Percentiles rank a stretch among this genome's conserved stretches.
Conservation (phyloP, 2,113 vertebrate genomes). For the Phrynocephalus versicolor region DNA sequence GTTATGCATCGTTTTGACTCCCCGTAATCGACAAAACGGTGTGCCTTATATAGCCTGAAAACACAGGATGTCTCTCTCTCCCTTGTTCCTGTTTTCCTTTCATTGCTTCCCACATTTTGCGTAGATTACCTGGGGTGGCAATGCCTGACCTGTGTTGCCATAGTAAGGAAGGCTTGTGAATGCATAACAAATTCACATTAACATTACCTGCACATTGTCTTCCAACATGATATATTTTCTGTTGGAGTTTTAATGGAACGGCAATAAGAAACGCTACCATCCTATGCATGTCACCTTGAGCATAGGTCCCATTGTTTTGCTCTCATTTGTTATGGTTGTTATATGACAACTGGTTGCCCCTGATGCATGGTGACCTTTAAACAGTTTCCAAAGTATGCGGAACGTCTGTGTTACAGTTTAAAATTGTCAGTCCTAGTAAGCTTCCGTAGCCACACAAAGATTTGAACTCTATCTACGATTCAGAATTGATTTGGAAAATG, state of each 20-base stretch:
- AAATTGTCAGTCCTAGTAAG: no score
- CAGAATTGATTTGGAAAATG: no score
- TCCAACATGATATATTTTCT: slow-evolving; percentile 39
- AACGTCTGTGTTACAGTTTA: no score
- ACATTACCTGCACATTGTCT: slow-evolving; percentile 51
- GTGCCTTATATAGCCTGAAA: slow-evolving; percentile 1
- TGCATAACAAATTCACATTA: slow-evolving; percentile 47
- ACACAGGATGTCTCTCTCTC: not conserved
- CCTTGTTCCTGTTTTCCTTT: not conserved
- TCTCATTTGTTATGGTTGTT: not conserved
- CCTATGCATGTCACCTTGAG: slow-evolving; percentile 12
- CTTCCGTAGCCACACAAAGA: no score
- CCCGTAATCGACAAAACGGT: slow-evolving; percentile 4
- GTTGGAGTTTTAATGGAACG: slow-evolving; percentile 48
- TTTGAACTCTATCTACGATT: no score
- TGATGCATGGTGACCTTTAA: no score
- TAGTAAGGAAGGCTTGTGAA: slow-evolving; percentile 39
- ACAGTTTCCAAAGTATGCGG: no score
- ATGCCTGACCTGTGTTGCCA: slow-evolving; percentile 29
- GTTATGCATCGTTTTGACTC: not conserved
- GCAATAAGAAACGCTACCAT: slow-evolving; percentile 39
- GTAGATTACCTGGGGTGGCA: slow-evolving; percentile 12
- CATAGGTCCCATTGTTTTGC: not conserved
- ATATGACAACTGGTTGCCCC: no score
- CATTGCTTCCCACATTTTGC: slow-evolving; percentile 15